phyloP scores from a whole-genome alignment of 2,888 invertebrate species.

The Thecophora atra region DNA sequence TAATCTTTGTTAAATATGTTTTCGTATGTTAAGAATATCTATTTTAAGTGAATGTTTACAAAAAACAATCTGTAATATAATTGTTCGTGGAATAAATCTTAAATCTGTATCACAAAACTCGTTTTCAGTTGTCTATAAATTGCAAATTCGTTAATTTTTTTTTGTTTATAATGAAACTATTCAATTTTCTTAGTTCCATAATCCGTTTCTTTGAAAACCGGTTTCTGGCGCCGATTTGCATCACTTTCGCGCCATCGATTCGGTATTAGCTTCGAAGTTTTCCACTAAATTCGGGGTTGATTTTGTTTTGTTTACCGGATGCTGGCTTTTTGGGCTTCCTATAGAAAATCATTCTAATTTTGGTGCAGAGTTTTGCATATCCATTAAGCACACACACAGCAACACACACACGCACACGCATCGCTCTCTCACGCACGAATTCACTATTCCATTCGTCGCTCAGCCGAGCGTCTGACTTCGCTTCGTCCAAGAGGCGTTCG shows the following conservation, averaged over 20 bases:
- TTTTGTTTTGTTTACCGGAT: conserved; percentile 16
- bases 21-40: too few species aligned
- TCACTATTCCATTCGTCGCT: background rate
- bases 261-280: background rate
- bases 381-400: background rate
- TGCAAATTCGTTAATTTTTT: too few species aligned
- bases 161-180: too few species aligned
- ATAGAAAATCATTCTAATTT: conserved; percentile 21
- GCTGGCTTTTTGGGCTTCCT: background rate
- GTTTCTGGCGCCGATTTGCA: background rate
- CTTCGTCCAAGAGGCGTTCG: background rate
- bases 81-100: too few species aligned
- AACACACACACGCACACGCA: conserved; percentile 4
- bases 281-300: background rate
- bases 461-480: conserved; percentile 8
- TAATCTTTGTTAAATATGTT: too few species aligned
- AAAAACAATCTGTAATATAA: too few species aligned
- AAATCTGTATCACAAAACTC: too few species aligned
- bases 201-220: too few species aligned
- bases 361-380: conserved; percentile 28
- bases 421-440: too few species aligned
- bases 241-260: background rate
- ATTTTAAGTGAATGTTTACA: too few species aligned
- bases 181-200: too few species aligned
- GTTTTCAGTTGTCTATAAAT: too few species aligned